Evolutionary conservation across 2,888 invertebrate genomes (phyloP).

Genomic region (Dasysyrphus tricinctus): DNA sequence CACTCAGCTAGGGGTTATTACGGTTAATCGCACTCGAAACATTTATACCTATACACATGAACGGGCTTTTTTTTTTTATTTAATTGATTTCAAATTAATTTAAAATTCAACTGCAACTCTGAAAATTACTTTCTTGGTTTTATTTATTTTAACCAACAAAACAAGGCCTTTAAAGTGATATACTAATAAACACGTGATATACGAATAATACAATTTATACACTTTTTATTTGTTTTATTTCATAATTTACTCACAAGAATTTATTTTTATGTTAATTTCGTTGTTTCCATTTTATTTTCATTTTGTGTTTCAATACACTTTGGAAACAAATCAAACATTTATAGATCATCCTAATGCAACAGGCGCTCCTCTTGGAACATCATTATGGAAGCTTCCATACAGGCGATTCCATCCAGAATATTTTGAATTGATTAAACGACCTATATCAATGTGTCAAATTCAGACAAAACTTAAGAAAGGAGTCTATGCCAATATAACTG

Average conservation of each 20-base stretch:
- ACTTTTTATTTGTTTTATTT: background rate
- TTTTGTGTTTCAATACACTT: conserved; percentile 60
- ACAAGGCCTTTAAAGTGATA: no score
- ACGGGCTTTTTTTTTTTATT: no score
- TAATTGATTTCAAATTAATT: no score
- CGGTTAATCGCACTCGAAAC: no score
- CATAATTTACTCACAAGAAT: conserved; percentile 30
- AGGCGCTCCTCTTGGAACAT: conserved; percentile 94
- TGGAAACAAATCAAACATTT: conserved; percentile 71
- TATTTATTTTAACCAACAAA: no score
- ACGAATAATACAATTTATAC: background rate
- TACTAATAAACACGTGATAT: background rate
- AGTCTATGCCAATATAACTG: conserved; percentile 92
- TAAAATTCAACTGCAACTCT: no score
- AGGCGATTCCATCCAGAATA: conserved; percentile 97
- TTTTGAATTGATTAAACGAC: conserved; percentile 97
- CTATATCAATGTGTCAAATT: conserved; percentile 97
- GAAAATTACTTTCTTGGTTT: no score
- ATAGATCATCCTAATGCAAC: conserved; percentile 83
- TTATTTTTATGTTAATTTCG: conserved; percentile 69
- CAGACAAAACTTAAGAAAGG: conserved; percentile 92
- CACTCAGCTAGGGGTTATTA: no score
- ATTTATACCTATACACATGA: no score
- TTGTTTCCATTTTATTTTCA: conserved; percentile 68
- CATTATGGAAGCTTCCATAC: conserved; percentile 96